Evolutionary conservation across 2,888 invertebrate species (phyloP).

Genomic region (Tyria jacobaeae): DNA sequence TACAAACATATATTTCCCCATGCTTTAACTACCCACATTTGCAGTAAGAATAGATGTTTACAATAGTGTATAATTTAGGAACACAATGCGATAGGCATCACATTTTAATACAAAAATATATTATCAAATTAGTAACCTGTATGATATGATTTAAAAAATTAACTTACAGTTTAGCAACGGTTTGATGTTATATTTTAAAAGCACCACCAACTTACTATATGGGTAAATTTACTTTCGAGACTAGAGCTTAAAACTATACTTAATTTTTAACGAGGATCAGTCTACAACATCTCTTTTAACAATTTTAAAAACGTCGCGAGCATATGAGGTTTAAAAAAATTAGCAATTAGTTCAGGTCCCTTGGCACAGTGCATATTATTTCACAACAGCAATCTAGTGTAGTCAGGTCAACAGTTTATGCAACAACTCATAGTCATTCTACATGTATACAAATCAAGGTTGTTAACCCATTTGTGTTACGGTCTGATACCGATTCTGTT

Average conservation of each 20-base stretch:
- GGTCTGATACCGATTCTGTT: conserved; percentile 76
- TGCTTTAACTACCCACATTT: too few species aligned
- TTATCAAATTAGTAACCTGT: too few species aligned
- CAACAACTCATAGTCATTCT: conserved; percentile 62
- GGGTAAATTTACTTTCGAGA: too few species aligned
- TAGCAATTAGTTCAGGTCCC: conserved; percentile 32
- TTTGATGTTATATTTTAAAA: too few species aligned
- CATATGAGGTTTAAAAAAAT: conserved; percentile 5
- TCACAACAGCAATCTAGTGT: conserved; percentile 36
- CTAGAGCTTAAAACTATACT: neutral
- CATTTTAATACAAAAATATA: too few species aligned
- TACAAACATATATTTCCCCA: too few species aligned
- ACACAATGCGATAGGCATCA: too few species aligned
- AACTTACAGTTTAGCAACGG: too few species aligned
- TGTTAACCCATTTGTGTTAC: conserved; percentile 81
- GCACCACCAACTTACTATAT: too few species aligned
- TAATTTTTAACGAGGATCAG: neutral
- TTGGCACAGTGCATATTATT: conserved; percentile 29
- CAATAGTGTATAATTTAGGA: too few species aligned
- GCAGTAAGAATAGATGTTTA: too few species aligned
- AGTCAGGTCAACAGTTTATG: conserved; percentile 45
- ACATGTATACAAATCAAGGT: conserved; percentile 76
- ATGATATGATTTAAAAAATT: too few species aligned
- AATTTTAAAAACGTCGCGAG: neutral
- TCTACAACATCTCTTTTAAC: neutral